phyloP scores from a whole-genome alignment of 1,140 invertebrate species.

The Hyles vespertilio region DNA sequence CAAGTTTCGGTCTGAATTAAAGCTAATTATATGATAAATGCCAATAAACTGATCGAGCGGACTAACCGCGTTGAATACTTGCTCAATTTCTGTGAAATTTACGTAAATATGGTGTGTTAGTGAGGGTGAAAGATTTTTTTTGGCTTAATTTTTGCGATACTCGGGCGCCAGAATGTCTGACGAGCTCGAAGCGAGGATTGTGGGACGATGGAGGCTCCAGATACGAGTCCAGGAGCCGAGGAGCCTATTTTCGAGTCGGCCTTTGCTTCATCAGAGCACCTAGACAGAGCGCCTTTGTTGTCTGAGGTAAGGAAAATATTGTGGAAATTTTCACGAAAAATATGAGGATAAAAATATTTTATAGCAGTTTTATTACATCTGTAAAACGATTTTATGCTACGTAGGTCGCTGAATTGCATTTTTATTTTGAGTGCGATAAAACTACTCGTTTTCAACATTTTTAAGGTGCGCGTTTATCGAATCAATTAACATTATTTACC shows the following conservation, averaged over 20 bases:
- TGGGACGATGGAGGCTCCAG: conserved; percentile 61
- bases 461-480: too few relatives aligned
- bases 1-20: conserved; percentile 16
- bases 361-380: too few relatives aligned
- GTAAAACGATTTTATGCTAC: too few relatives aligned
- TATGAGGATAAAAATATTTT: too few relatives aligned
- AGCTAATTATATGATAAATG: conserved; percentile 15
- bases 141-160: conserved; percentile 28
- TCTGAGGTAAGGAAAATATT: conserved; percentile 50
- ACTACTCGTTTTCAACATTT: too few relatives aligned
- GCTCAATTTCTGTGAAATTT: conserved; percentile 12
- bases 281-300: conserved; percentile 64
- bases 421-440: too few relatives aligned
- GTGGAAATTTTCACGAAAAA: background rate
- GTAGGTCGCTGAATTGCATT: too few relatives aligned
- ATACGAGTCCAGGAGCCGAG: conserved; percentile 50
- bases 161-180: conserved; percentile 71
- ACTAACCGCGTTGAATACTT: background rate
- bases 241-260: conserved; percentile 62
- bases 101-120: conserved; percentile 17
- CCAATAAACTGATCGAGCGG: conserved; percentile 1
- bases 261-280: conserved; percentile 63
- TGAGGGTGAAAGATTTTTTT: conserved; percentile 20
- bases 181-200: conserved; percentile 67
- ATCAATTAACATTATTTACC: too few relatives aligned